These are phyloP conservation scores for Brenthis daphne DNA, from an alignment of 2,888 invertebrate genomes.

Conservation along the genomic window DNA sequence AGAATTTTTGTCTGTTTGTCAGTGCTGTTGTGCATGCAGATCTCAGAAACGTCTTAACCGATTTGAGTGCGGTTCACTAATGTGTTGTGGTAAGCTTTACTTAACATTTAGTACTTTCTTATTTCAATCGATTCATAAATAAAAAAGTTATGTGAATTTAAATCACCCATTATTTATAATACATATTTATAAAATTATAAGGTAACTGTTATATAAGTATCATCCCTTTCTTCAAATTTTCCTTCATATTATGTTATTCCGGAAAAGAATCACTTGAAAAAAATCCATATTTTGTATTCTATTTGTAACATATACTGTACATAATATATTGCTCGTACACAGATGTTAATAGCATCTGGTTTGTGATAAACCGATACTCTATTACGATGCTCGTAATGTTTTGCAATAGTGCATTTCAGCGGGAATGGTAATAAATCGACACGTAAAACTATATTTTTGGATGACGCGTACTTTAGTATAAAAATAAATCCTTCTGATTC, in stretches of 20 bases:
- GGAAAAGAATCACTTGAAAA: neutral
- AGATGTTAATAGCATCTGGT: conserved; percentile 57
- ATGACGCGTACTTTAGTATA: conserved; percentile 15
- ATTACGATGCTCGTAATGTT: conserved; percentile 39
- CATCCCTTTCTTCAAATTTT: too few relatives aligned
- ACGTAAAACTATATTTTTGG: conserved; percentile 9
- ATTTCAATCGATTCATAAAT: too few relatives aligned
- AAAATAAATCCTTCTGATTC: conserved; percentile 16
- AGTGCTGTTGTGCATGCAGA: too few relatives aligned
- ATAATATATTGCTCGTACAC: conserved; percentile 11
- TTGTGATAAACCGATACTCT: conserved; percentile 47
- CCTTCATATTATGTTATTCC: neutral
- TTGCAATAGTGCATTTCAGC: conserved; percentile 27
- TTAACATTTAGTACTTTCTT: too few relatives aligned
- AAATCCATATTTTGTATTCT: neutral
- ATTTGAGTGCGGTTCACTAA: too few relatives aligned
- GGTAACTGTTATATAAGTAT: too few relatives aligned
- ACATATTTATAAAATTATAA: too few relatives aligned
- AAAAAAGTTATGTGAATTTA: too few relatives aligned
- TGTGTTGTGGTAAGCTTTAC: too few relatives aligned
- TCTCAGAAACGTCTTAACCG: too few relatives aligned
- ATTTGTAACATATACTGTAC: conserved; percentile 1
- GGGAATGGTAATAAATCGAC: conserved; percentile 11
- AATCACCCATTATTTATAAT: too few relatives aligned
- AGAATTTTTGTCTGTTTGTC: too few relatives aligned